Evolutionary conservation across 2,888 invertebrate genomes (phyloP), one percentile per base, ranked within the genome.

Genomic region (Drepanosiphum platanoidis): DNA sequence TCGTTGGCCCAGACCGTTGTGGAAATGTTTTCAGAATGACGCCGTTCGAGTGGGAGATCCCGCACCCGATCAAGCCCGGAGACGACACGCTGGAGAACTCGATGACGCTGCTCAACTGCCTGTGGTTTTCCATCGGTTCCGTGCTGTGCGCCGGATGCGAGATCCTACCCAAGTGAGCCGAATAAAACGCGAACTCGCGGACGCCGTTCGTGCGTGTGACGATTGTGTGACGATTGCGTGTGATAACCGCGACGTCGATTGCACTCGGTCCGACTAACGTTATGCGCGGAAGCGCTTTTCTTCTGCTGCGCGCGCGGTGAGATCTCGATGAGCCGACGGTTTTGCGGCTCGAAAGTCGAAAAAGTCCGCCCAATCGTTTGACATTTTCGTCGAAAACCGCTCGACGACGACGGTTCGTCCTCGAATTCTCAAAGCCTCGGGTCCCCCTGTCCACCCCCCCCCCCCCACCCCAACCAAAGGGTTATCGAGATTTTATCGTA

Each of bases 111-210:
- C 89, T 90, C 83, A 92, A 92, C 89, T 91, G 91, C 87, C 90
- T 92, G 87, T 93, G 93, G 93, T 93, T 92, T 88, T 91, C 91
- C 84, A 91, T 91, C 77, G 90, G 91, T 86, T 91, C 91, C 36
- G 89, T 92, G 88, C 90, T 92, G 89, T 91, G 92, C 88, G 92
- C 92, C 87, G 92, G 92, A 84, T 91, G 91, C 87, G 92, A 92
- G 88, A 90, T 92, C 87, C 90, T 91, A 22, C 92, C 92, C 66
- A 90, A 90, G 90, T 90, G 89, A 89, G 89, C 68, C 66, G 39
- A 64, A 79, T 39, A 8, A 27, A 3, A 27, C 27, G 30, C 27
- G 7, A n/a, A 61, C 61, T 1, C 9, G 8, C 30, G 64, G 22
- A n/a, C n/a, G n/a, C n/a, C n/a, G n/a, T n/a, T n/a, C 52, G 52